Conservation (phyloP, 2,888 invertebrate genomes). For the Teleogryllus oceanicus region DNA sequence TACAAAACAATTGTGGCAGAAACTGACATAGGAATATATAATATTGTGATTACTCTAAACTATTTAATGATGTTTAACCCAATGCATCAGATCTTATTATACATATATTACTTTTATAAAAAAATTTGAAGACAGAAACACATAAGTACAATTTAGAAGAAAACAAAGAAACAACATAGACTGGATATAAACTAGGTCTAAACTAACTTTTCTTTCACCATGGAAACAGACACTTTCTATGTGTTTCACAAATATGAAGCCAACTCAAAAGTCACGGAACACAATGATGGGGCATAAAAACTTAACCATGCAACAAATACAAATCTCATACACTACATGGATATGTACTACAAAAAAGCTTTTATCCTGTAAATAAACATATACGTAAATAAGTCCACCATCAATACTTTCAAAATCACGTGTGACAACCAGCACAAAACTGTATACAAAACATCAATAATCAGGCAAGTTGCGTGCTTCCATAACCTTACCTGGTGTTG, state of each 20-base stretch:
- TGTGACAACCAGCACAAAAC: constrained; percentile 1
- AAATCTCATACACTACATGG: constrained; percentile 37
- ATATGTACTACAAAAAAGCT: constrained; percentile 43
- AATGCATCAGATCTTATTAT: too few species aligned
- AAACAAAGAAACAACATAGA: constrained; percentile 6
- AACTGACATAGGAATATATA: too few species aligned
- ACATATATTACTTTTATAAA: too few species aligned
- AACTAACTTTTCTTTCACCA: constrained; percentile 5
- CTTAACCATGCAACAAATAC: constrained; percentile 46
- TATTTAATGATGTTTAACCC: too few species aligned
- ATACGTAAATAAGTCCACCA: constrained; percentile 39
- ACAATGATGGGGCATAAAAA: constrained; percentile 50
- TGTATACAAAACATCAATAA: not conserved
- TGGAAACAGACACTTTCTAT: not conserved
- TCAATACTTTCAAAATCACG: not conserved
- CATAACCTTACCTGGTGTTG: constrained; percentile 87
- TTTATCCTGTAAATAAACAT: constrained; percentile 49
- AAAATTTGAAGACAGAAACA: not conserved
- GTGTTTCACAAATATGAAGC: constrained; percentile 41
- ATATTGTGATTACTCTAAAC: too few species aligned
- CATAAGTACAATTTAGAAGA: constrained; percentile 7
- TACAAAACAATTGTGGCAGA: too few species aligned
- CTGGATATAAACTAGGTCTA: not conserved
- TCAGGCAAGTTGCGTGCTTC: constrained; percentile 19
- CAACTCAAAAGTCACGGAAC: constrained; percentile 66